A percentile compares a stretch with the other conserved stretches of the same genome.
phyloP scores from a whole-genome alignment of 1,140 invertebrate genomes.

The Gonioctena quinquepunctata region DNA sequence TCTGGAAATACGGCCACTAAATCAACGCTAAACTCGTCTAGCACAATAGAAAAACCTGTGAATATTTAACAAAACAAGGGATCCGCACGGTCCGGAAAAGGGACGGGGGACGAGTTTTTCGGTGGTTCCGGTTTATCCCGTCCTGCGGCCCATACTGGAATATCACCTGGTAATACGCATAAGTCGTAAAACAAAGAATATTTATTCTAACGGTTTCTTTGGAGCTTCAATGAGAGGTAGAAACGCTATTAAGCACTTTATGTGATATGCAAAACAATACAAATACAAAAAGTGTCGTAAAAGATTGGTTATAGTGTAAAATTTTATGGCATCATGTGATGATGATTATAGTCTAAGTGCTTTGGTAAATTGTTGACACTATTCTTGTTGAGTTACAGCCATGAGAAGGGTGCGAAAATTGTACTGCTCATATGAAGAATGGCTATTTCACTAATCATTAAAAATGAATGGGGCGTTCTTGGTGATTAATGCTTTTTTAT shows the following conservation, averaged over 20 bases:
- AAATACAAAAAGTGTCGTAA: not conserved
- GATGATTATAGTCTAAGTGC: not conserved
- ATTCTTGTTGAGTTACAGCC: too few relatives aligned
- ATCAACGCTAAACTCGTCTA: not conserved
- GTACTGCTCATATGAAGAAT: too few relatives aligned
- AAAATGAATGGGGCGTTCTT: too few relatives aligned
- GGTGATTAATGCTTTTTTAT: too few relatives aligned
- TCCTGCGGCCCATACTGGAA: not conserved
- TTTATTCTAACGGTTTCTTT: not conserved
- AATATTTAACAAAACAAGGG: not conserved
- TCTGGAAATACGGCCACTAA: not conserved
- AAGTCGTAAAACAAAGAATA: not conserved
- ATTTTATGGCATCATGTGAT: not conserved
- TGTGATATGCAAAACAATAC: not conserved
- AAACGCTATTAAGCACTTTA: not conserved
- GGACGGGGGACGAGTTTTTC: not conserved
- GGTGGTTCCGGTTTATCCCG: not conserved
- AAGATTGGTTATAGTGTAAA: not conserved
- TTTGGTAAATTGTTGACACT: not conserved
- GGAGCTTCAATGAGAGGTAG: not conserved
- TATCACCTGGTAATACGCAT: not conserved
- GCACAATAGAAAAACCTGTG: not conserved
- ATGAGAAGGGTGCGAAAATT: too few relatives aligned
- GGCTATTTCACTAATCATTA: too few relatives aligned
- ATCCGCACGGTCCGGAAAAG: not conserved